A percentile compares a stretch with the other conserved stretches of the same genome.
Conservation (phyloP, 2,888 invertebrate species). For the Xestia sexstrigata region DNA sequence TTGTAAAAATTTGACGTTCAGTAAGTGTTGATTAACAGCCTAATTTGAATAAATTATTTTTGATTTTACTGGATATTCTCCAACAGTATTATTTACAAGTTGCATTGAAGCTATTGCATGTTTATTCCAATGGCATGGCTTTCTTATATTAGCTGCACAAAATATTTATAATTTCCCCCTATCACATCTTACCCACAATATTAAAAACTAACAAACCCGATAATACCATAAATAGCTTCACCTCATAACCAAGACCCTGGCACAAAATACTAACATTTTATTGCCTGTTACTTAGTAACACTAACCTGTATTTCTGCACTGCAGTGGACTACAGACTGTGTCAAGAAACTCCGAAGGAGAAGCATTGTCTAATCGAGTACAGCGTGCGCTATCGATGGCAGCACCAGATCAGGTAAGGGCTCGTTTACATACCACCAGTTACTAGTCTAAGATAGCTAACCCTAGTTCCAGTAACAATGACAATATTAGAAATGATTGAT, state of each 20-base stretch:
- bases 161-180: not conserved
- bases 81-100: not conserved
- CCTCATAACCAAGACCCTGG: no score
- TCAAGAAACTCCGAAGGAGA: constrained; percentile 68
- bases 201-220: not conserved
- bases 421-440: not conserved
- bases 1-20: no score
- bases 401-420: constrained; percentile 75
- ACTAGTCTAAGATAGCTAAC: not conserved
- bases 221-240: not conserved
- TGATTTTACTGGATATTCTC: not conserved
- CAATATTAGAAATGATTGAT: not conserved
- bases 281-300: not conserved
- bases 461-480: not conserved
- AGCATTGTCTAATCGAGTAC: constrained; percentile 76
- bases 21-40: no score
- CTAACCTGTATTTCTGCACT: constrained; percentile 34
- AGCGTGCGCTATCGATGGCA: constrained; percentile 72
- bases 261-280: not conserved
- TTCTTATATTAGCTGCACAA: not conserved
- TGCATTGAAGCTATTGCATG: not conserved
- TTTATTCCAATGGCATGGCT: not conserved
- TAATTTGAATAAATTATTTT: no score
- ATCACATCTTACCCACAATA: not conserved
- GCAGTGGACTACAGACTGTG: constrained; percentile 71